Percentiles rank a stretch among this genome's conserved stretches.
These are phyloP conservation scores for Bos javanicus DNA, from an alignment of 2,113 vertebrate genomes.

Conservation along the genomic window DNA sequence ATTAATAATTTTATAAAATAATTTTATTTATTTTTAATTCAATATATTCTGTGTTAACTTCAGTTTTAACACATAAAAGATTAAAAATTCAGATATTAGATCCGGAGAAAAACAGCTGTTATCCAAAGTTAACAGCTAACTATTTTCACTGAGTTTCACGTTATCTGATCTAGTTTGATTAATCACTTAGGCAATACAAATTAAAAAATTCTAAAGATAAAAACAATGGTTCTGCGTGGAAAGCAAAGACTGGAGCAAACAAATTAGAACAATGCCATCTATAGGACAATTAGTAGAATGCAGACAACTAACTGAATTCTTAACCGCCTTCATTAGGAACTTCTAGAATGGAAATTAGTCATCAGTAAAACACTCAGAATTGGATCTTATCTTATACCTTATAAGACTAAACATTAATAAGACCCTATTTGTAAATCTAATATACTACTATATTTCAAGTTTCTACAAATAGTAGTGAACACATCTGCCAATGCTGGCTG, in stretches of 20 bases:
- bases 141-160: background rate
- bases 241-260: background rate
- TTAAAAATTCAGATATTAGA: background rate
- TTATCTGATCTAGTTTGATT: background rate
- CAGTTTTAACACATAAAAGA: background rate
- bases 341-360: constrained; percentile 36
- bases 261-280: constrained; percentile 59
- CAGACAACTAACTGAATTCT: constrained; percentile 43
- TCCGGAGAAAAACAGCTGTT: background rate
- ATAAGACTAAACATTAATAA: background rate
- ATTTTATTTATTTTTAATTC: constrained; percentile 7
- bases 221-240: background rate
- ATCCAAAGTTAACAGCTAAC: background rate
- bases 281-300: constrained; percentile 56
- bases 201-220: background rate
- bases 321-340: constrained; percentile 12
- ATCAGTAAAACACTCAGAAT: constrained; percentile 37
- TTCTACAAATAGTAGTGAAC: background rate
- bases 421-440: constrained; percentile 13
- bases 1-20: background rate
- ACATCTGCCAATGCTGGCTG: background rate
- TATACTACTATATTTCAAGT: background rate
- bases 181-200: constrained; percentile 1
- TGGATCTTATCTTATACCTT: background rate
- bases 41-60: background rate